Percentiles rank a stretch among this genome's conserved stretches.
These are phyloP conservation scores for Eumacrocentrus americanus DNA, from an alignment of 2,888 invertebrate species.

Conservation along the genomic window DNA sequence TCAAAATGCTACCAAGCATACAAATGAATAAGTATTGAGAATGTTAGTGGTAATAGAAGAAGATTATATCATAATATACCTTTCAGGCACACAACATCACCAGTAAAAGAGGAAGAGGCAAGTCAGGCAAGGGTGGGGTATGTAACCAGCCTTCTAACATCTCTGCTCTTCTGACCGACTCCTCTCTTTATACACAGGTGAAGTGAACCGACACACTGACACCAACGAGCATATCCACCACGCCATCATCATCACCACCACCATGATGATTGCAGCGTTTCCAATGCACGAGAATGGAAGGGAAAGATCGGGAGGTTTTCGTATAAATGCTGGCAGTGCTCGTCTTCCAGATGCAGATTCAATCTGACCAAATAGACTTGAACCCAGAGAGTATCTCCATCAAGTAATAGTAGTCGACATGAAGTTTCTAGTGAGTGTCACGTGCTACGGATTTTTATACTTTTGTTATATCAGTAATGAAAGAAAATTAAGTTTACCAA, in stretches of 20 bases:
- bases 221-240: neutral
- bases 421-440: slow-evolving; percentile 57
- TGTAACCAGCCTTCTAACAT: neutral
- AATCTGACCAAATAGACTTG: slow-evolving; percentile 48
- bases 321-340: slow-evolving; percentile 54
- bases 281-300: slow-evolving; percentile 49
- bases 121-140: neutral
- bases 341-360: slow-evolving; percentile 52
- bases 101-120: neutral
- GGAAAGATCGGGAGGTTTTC: slow-evolving; percentile 55
- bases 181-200: neutral
- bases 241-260: slow-evolving; percentile 17
- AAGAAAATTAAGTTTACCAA: slow-evolving; percentile 4
- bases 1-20: neutral
- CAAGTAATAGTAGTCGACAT: slow-evolving; percentile 35
- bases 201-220: slow-evolving; percentile 4
- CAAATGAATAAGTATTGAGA: neutral
- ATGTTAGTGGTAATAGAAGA: neutral
- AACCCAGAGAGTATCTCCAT: neutral
- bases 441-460: neutral
- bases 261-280: slow-evolving; percentile 30
- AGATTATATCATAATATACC: neutral
- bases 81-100: neutral
- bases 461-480: neutral
- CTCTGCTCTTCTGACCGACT: neutral